These are phyloP conservation scores for Liparis tanakae DNA, from an alignment of 2,797 vertebrate species.

Conservation along the genomic window DNA sequence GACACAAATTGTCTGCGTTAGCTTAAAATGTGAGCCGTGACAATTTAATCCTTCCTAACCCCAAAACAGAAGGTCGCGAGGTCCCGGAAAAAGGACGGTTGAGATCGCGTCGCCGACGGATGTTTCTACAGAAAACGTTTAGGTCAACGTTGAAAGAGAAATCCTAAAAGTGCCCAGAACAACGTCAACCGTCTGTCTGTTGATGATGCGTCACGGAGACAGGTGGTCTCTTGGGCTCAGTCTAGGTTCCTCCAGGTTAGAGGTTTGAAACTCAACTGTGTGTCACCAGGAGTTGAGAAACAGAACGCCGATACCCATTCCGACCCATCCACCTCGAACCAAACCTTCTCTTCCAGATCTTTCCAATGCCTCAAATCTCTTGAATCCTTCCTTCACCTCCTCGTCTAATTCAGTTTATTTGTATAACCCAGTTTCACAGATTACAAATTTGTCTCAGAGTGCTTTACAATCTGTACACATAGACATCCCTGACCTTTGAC, in stretches of 20 bases:
- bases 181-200: not conserved
- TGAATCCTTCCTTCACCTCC: no score
- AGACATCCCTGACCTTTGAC: no score
- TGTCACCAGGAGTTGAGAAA: not conserved
- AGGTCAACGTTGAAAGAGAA: not conserved
- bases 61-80: not conserved
- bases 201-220: not conserved
- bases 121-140: not conserved
- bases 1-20: slow-evolving; percentile 1
- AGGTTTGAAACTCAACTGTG: not conserved
- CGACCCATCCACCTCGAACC: not conserved
- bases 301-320: not conserved
- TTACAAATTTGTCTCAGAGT: no score
- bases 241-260: not conserved
- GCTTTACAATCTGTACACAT: no score
- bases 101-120: not conserved
- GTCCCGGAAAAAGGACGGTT: not conserved
- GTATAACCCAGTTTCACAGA: no score
- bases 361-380: no score
- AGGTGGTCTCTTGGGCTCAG: not conserved
- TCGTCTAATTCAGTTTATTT: no score
- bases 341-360: not conserved
- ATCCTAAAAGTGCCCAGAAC: not conserved
- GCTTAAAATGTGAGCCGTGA: not conserved
- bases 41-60: not conserved